Base-by-base conservation (phyloP, 2,113 vertebrate species). In the Excalfactoria chinensis region DNA sequence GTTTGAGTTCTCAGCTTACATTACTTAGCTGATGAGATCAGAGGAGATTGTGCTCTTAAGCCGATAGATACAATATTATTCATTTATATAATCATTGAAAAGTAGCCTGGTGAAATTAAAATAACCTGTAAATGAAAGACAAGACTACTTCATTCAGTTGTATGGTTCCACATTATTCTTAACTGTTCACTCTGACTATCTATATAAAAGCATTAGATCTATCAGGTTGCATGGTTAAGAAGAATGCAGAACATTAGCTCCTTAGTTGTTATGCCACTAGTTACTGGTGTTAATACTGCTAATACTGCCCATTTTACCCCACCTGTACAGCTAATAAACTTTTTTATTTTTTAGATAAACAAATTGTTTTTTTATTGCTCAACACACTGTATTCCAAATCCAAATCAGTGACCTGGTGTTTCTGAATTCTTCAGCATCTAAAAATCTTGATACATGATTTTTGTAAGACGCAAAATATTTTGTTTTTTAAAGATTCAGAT, bases 281-380 rank as follows among this genome's bases (percentile, higher is more conserved):
- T 22, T 51, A 74, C 12, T 22, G 56, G 37, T 74, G 76, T 19
- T 23, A 59, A 86, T 86, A 60, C 5, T 71, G 16, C 46, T 88
- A 13, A 71, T 86, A 60, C 5, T 71, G 16, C 46, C 86, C 11
- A 71, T 86, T 94, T 86, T 86, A 7, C 26, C 26, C 43, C 75
- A 83, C 19, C 55, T 41, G 4, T 56, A 11, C 26, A 64, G 30
- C 15, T 77, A 74, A 79, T 49, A 35, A 30, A 10, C 49, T 13
- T 32, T 76, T 67, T 7, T 76, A 80, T 94, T 76, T 83, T 94
- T 87, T 30, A 86, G 18, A 34, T 91, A 88, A 79, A 76, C 5
- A 73, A 14, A 75, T 80, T 18, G 6, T 62, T 72, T 88, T 63
- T 63, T 53, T 63, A 80, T 72, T 35, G 19, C 8, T 85, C 25